phyloP scores from a whole-genome alignment of 2,113 vertebrate genomes.

The Eleginops maclovinus region DNA sequence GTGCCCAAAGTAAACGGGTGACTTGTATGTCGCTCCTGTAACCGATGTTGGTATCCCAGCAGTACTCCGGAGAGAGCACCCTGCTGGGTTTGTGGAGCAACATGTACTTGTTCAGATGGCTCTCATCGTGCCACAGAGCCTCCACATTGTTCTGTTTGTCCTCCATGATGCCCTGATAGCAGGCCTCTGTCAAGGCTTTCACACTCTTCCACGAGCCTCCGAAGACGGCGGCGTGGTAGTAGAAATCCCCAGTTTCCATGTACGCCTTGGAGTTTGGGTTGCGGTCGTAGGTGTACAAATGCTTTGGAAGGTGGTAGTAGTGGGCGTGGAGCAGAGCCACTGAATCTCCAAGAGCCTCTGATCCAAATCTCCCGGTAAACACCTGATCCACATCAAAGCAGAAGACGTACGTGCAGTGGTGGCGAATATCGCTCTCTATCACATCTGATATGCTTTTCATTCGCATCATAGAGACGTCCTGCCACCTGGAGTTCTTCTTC shows the following conservation, averaged over 20 bases:
- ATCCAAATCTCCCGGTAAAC: conserved; percentile 80
- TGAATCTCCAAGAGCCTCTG: conserved; percentile 81
- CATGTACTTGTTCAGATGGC: conserved; percentile 87
- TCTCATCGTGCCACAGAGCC: conserved; percentile 88
- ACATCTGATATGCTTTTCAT: conserved; percentile 78
- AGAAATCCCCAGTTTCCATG: conserved; percentile 80
- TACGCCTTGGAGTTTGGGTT: conserved; percentile 78
- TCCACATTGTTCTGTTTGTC: conserved; percentile 81
- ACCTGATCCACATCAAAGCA: conserved; percentile 86
- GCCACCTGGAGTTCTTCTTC: conserved; percentile 77
- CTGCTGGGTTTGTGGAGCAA: conserved; percentile 83
- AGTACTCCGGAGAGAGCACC: conserved; percentile 87
- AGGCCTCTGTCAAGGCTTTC: conserved; percentile 70
- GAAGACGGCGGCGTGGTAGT: conserved; percentile 87
- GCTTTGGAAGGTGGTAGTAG: conserved; percentile 74
- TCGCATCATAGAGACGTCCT: conserved; percentile 86
- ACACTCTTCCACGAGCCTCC: conserved; percentile 81
- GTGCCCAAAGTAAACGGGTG: conserved; percentile 71
- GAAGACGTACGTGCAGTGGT: conserved; percentile 75
- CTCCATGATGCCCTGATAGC: conserved; percentile 70
- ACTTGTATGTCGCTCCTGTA: conserved; percentile 61
- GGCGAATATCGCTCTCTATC: conserved; percentile 73
- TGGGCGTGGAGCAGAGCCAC: conserved; percentile 85
- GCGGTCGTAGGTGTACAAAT: conserved; percentile 77
- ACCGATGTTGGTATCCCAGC: conserved; percentile 78